phyloP scores from a whole-genome alignment of 1,140 invertebrate genomes.

The Theocolax elegans region DNA sequence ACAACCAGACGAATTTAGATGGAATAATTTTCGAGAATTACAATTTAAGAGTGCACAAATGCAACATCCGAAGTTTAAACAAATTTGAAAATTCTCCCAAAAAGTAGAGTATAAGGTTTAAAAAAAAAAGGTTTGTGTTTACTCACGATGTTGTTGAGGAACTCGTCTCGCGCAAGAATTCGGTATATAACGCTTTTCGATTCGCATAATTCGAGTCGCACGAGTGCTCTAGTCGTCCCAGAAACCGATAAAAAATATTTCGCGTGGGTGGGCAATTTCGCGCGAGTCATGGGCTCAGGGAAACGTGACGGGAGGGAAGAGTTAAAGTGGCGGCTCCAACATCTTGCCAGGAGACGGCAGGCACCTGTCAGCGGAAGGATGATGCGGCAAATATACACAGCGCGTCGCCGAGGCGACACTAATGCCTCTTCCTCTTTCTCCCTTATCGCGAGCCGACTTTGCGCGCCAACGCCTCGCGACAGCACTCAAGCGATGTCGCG shows the following conservation, averaged over 20 bases:
- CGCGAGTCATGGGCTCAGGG: background rate
- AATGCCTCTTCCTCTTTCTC: background rate
- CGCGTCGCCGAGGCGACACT: conserved; percentile 4
- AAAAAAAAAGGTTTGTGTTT: no score
- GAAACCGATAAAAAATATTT: conserved; percentile 5
- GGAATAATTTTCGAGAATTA: no score
- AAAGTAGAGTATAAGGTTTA: no score
- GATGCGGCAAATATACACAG: conserved; percentile 16
- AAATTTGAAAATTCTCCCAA: no score
- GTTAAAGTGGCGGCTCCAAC: background rate
- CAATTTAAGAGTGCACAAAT: no score
- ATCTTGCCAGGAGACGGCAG: background rate
- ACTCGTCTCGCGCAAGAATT: no score
- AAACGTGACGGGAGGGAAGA: background rate
- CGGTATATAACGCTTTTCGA: no score
- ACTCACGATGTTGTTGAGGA: no score
- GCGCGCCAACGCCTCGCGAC: background rate
- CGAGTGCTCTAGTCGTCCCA: background rate
- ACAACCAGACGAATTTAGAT: conserved; percentile 4
- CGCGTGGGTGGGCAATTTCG: conserved; percentile 29
- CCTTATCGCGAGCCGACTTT: conserved; percentile 1
- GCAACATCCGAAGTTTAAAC: no score
- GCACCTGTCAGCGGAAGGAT: conserved; percentile 3
- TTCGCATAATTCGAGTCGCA: background rate
- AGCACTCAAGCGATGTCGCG: background rate